Conservation (phyloP, 2,888 invertebrate species). For the Oegoconia quadripuncta region DNA sequence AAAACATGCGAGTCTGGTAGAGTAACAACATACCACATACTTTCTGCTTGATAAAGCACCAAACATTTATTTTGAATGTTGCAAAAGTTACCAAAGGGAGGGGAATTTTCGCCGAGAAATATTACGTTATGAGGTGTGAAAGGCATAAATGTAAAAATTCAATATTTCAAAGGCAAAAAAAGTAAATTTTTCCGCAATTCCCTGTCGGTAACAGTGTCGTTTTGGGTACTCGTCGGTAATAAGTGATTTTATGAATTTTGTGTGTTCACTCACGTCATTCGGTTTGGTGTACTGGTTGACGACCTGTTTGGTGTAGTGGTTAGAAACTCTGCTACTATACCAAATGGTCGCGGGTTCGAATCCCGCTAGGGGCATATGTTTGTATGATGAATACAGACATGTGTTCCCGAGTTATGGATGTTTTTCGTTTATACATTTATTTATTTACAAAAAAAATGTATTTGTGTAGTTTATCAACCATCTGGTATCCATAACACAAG, state of each 20-base stretch:
- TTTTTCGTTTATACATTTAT: too few species aligned
- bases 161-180: constrained; percentile 67
- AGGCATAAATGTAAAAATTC: constrained; percentile 78
- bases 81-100: constrained; percentile 62
- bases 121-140: constrained; percentile 79
- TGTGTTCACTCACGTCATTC: constrained; percentile 5
- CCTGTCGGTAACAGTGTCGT: constrained; percentile 53
- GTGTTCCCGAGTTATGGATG: too few species aligned
- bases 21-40: constrained; percentile 30
- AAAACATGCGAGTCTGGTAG: background rate
- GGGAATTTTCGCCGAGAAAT: constrained; percentile 63
- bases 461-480: too few species aligned
- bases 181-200: constrained; percentile 64
- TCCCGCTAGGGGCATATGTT: too few species aligned
- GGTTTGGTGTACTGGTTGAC: too few species aligned
- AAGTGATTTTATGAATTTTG: constrained; percentile 21
- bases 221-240: constrained; percentile 34
- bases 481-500: too few species aligned
- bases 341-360: too few species aligned
- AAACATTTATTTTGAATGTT: constrained; percentile 77
- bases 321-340: too few species aligned
- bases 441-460: too few species aligned
- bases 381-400: too few species aligned
- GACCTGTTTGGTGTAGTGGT: too few species aligned
- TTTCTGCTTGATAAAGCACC: constrained; percentile 61